Base-by-base conservation (phyloP, 2,113 vertebrate genomes). In the Sylvietta virens region DNA sequence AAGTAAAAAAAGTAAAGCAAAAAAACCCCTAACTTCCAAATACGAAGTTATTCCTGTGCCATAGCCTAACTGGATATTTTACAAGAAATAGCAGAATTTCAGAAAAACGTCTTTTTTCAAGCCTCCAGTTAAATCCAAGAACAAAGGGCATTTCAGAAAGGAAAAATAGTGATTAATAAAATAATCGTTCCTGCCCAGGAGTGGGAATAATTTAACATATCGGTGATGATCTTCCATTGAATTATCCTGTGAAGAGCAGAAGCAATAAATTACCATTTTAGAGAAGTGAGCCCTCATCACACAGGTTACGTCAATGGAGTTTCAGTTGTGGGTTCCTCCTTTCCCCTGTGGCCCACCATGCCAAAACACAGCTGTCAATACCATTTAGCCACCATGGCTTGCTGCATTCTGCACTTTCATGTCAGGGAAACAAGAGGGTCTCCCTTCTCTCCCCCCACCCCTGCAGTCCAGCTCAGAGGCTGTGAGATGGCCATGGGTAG, bases 401-500 rank as follows among this genome's bases (percentile, higher is more conserved):
- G 60, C 71, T 84, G 89, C 93, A 92, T 50, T 87, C 95, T 88
- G 67, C 64, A 89, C 60, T 85, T 94, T 76, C 86, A 30, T 47
- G 42, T 44, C 35, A 92, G 42, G 39, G 27, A 71, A 92, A 95
- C 56, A 73, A 96, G 93, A 94, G 37, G 47, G 48, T 81, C 56
- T 70, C 50, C 37, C 56, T 33, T 60, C 13, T 56, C 30, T 13
- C 33, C 60, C 51, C 17, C 3, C 4, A 4, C 2, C 15, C 15
- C 88, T 79, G 45, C 54, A 77, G 74, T 53, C 64, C 94, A 95
- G 97, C 84, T 93, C 94, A 56, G 74, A 80, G 84, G 89, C 72
- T 97, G 88, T 54, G 73, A 78, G 61, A 64, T 82, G 87, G 94
- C 87, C 93, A 73, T 64, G 86, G 82, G 80, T 86, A 97, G 92